Percentiles rank a stretch among this genome's conserved stretches.
phyloP scores from a whole-genome alignment of 2,797 vertebrate genomes.

The Coluber constrictor region DNA sequence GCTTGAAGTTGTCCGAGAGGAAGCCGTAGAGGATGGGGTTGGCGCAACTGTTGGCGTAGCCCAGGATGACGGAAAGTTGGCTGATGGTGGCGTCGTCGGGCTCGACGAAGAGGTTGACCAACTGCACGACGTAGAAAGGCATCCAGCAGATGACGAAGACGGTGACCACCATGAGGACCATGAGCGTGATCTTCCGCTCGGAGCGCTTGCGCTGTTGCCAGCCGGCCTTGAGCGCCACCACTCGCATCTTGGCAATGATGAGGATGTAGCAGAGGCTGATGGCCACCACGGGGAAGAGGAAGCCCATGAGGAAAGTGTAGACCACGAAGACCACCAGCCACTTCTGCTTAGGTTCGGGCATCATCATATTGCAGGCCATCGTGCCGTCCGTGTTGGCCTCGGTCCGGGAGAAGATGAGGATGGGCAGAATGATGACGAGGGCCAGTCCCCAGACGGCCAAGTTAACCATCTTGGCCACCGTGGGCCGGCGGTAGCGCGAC shows the following conservation, averaged over 20 bases:
- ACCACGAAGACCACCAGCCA: constrained; percentile 87
- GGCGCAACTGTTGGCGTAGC: constrained; percentile 89
- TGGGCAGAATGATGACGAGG: constrained; percentile 85
- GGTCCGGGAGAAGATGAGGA: constrained; percentile 85
- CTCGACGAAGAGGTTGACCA: constrained; percentile 85
- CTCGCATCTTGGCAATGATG: constrained; percentile 86
- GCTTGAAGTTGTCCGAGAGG: constrained; percentile 88
- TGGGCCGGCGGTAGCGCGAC: constrained; percentile 85
- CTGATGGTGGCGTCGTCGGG: constrained; percentile 85
- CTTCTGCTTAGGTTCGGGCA: constrained; percentile 83
- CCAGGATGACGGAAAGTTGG: constrained; percentile 86
- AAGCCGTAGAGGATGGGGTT: constrained; percentile 89
- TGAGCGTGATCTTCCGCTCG: constrained; percentile 87
- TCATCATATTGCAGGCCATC: constrained; percentile 87
- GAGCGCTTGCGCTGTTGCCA: constrained; percentile 90
- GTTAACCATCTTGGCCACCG: constrained; percentile 87
- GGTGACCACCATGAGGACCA: constrained; percentile 91
- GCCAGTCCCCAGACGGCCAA: constrained; percentile 86
- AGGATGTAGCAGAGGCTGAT: constrained; percentile 90
- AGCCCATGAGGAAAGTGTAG: constrained; percentile 89
- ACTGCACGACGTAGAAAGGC: constrained; percentile 89
- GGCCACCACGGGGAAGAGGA: constrained; percentile 86
- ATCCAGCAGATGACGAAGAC: constrained; percentile 93
- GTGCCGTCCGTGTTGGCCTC: constrained; percentile 85
- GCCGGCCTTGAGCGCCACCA: constrained; percentile 87